A percentile compares a stretch with the other conserved stretches of the same genome.
These are phyloP conservation scores for Hepsetus odoe DNA, from an alignment of 2,113 vertebrate species.

Conservation along the genomic window DNA sequence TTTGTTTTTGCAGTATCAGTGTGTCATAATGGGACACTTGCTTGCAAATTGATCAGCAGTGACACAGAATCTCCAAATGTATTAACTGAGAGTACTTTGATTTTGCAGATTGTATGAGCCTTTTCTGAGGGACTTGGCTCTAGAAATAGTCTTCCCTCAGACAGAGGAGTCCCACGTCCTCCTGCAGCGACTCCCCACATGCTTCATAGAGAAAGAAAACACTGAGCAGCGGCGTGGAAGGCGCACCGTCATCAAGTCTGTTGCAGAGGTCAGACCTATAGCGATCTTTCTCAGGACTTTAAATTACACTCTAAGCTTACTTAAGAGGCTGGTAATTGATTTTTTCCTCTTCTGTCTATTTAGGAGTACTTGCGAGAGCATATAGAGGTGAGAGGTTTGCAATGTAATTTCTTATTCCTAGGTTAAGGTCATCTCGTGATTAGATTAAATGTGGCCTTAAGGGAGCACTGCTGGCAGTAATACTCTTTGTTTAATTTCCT, in stretches of 20 bases:
- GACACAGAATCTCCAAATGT: too few species aligned
- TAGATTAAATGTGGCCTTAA: background rate
- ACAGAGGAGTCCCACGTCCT: slow-evolving; percentile 71
- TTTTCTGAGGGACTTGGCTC: slow-evolving; percentile 81
- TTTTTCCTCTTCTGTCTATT: slow-evolving; percentile 4
- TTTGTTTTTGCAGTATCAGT: too few species aligned
- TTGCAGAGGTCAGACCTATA: slow-evolving; percentile 82
- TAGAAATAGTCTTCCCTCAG: slow-evolving; percentile 83
- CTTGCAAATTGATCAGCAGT: too few species aligned
- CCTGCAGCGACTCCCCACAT: slow-evolving; percentile 86
- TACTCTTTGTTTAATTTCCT: background rate
- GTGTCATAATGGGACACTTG: too few species aligned
- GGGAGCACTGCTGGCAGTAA: background rate
- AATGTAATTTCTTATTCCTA: background rate
- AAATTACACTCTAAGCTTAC: background rate
- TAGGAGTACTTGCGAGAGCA: slow-evolving; percentile 93
- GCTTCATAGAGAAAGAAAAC: slow-evolving; percentile 91
- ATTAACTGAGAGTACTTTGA: background rate
- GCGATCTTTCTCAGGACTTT: background rate
- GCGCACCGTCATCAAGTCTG: slow-evolving; percentile 79
- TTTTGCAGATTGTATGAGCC: slow-evolving; percentile 81
- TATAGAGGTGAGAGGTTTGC: slow-evolving; percentile 80
- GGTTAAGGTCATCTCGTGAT: background rate
- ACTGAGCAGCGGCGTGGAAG: slow-evolving; percentile 86
- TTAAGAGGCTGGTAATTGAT: slow-evolving; percentile 1